Evolutionary conservation across 2,888 invertebrate genomes (phyloP).

Genomic region (Arenicola marina): DNA sequence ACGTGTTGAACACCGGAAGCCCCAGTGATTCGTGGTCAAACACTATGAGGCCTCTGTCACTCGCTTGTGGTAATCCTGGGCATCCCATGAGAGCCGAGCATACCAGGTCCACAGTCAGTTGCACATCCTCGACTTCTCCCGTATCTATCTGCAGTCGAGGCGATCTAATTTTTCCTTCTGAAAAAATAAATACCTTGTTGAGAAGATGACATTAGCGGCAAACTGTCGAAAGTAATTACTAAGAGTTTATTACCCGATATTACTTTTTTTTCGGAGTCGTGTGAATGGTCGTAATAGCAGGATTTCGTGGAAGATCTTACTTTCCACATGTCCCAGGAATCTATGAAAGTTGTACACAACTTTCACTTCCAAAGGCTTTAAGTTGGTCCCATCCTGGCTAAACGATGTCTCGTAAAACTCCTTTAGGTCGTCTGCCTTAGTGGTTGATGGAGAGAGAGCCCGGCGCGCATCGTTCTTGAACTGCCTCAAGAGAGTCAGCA

Average conservation of each 20-base stretch:
- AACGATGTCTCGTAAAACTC: not conserved
- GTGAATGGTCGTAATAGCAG: not conserved
- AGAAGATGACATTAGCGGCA: not conserved
- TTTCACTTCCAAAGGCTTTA: not conserved
- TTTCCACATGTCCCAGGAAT: not conserved
- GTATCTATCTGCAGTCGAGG: not conserved
- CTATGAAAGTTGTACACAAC: not conserved
- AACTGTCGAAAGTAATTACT: not conserved
- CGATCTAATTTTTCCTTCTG: not conserved
- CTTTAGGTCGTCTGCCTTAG: not conserved
- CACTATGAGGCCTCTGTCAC: not conserved
- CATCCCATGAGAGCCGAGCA: not conserved
- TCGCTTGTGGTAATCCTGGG: not conserved
- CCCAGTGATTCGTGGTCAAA: not conserved
- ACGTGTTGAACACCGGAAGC: not conserved
- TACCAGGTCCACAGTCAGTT: not conserved
- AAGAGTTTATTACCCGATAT: not conserved
- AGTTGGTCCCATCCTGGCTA: not conserved
- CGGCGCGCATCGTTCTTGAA: not conserved
- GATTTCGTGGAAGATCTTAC: not conserved
- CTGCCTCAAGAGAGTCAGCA: not conserved
- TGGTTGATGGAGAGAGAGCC: not conserved
- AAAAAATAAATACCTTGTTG: not conserved
- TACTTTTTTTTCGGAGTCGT: not conserved
- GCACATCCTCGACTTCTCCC: not conserved